Percentiles rank a stretch among this genome's conserved stretches.
These are phyloP conservation scores for Liopterus haemorrhoidalis DNA, from an alignment of 2,888 invertebrate genomes.

Conservation along the genomic window DNA sequence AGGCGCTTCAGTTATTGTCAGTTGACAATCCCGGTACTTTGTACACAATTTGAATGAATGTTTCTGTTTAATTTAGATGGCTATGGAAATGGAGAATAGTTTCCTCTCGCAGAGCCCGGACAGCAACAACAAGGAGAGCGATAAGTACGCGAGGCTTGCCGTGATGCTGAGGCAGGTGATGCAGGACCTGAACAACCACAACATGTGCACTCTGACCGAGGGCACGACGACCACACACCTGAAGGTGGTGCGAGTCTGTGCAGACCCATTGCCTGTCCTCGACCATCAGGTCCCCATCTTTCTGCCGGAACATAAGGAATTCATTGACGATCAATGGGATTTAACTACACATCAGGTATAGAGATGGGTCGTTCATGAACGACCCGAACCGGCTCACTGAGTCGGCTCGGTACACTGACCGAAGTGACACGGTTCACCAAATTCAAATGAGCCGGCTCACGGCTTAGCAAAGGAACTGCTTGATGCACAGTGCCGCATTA, in stretches of 20 bases:
- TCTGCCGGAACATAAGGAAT: conserved; percentile 56
- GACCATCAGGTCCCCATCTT: conserved; percentile 91
- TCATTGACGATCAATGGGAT: conserved; percentile 78
- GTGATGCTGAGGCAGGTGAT: conserved; percentile 73
- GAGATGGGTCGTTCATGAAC: too few relatives aligned
- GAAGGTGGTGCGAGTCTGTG: conserved; percentile 76
- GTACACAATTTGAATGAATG: too few relatives aligned
- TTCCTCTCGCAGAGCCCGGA: conserved; percentile 65
- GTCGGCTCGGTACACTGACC: too few relatives aligned
- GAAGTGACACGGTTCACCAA: too few relatives aligned
- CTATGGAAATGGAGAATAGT: conserved; percentile 78
- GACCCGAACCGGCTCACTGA: too few relatives aligned
- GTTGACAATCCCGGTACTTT: too few relatives aligned
- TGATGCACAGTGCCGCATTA: too few relatives aligned
- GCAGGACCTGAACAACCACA: conserved; percentile 71
- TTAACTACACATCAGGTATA: conserved; percentile 84
- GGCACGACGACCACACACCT: conserved; percentile 84
- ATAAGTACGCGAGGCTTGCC: conserved; percentile 61
- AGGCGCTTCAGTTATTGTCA: too few relatives aligned
- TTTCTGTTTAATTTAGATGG: conserved; percentile 50
- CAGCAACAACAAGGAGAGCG: conserved; percentile 38
- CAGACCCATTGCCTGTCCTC: conserved; percentile 73
- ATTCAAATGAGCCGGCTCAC: too few relatives aligned
- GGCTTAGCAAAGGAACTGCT: too few relatives aligned
- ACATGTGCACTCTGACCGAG: conserved; percentile 54